A percentile compares a stretch with the other conserved stretches of the same genome.
Evolutionary conservation across 2,113 vertebrate species (phyloP).

Genomic region (Mesembrinibis cayennensis): DNA sequence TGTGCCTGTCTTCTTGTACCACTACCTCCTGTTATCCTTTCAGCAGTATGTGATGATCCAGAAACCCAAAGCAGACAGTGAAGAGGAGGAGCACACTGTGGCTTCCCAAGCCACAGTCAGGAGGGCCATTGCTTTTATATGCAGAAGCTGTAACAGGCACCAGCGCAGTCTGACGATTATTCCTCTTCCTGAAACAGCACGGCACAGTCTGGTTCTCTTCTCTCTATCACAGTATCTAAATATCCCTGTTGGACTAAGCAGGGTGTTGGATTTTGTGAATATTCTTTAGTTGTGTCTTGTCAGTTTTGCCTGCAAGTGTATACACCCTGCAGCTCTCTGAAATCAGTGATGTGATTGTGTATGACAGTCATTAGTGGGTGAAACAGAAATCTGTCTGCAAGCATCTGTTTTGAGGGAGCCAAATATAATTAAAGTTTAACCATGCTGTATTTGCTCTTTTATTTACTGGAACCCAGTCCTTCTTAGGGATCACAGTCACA

Average conservation of each 20-base stretch:
- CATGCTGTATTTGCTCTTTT: constrained; percentile 49
- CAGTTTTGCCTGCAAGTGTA: background rate
- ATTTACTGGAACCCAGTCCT: background rate
- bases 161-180: background rate
- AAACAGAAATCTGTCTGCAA: constrained; percentile 57
- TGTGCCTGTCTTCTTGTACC: background rate
- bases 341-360: constrained; percentile 59
- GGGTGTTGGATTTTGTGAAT: constrained; percentile 19
- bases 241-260: background rate
- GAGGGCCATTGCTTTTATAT: background rate
- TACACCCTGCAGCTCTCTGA: constrained; percentile 41
- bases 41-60: background rate
- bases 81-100: background rate
- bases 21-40: background rate
- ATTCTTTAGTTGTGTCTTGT: constrained; percentile 16
- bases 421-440: constrained; percentile 58
- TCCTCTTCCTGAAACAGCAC: background rate
- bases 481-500: background rate
- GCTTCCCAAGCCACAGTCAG: background rate
- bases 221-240: background rate
- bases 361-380: constrained; percentile 64
- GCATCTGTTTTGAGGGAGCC: constrained; percentile 61
- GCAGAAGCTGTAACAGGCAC: background rate
- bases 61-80: background rate
- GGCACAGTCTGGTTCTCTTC: background rate